Evolutionary conservation across 2,888 invertebrate genomes (phyloP).

Genomic region (Blomia tropicalis): DNA sequence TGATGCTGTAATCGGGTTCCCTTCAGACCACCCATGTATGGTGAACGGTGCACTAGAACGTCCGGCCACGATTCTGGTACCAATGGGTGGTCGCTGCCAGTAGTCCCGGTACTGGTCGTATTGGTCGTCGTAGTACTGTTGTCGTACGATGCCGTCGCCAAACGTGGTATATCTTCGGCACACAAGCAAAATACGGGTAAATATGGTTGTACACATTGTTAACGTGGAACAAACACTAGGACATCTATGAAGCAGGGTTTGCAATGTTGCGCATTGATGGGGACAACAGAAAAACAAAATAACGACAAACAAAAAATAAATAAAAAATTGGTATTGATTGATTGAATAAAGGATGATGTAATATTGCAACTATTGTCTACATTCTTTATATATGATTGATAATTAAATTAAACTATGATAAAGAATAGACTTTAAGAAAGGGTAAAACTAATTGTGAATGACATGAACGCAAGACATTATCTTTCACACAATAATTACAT

Average conservation of each 20-base stretch:
- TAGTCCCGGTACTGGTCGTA: conserved; percentile 5
- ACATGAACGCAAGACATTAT: too few relatives aligned
- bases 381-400: not conserved
- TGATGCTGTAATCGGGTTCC: not conserved
- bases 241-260: not conserved
- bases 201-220: too few relatives aligned
- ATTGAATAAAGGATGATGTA: not conserved
- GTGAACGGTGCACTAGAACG: conserved; percentile 19
- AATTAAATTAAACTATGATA: conserved; percentile 2
- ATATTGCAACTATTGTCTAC: too few relatives aligned
- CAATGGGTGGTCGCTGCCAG: conserved; percentile 17
- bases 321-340: not conserved
- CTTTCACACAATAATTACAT: too few relatives aligned
- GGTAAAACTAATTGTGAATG: too few relatives aligned
- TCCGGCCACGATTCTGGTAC: conserved; percentile 22
- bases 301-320: not conserved
- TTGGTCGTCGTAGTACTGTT: conserved; percentile 14
- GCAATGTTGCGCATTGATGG: not conserved
- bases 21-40: not conserved
- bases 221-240: too few relatives aligned
- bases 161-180: conserved; percentile 3
- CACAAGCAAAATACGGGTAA: not conserved
- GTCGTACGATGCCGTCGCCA: not conserved
- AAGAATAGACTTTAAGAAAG: too few relatives aligned
- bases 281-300: not conserved